Evolutionary conservation across 2,113 vertebrate species (phyloP).

Genomic region (Parotia lawesii): DNA sequence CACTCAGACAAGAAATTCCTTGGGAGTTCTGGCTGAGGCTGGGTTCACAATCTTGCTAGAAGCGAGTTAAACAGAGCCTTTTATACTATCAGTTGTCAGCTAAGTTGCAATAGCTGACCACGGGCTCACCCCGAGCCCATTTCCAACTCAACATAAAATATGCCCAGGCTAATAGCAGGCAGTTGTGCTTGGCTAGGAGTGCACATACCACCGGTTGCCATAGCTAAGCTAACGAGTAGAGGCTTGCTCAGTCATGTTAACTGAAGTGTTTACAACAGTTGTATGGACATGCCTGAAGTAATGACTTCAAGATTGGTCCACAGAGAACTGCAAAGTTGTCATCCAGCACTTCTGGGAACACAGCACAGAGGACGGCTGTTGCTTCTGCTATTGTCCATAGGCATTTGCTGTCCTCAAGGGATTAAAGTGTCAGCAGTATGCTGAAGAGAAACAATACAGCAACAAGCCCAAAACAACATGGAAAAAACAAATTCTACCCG

Average conservation of each 20-base stretch:
- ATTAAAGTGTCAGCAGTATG: not conserved
- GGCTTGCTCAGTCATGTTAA: not conserved
- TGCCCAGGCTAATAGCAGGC: not conserved
- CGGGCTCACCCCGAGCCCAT: not conserved
- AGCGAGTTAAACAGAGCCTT: not conserved
- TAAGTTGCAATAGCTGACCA: not conserved
- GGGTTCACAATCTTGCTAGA: not conserved
- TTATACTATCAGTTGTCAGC: not conserved
- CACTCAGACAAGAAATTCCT: not conserved
- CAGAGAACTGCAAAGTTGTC: not conserved
- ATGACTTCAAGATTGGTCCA: not conserved
- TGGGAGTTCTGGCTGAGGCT: not conserved
- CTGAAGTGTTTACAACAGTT: not conserved
- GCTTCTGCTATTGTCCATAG: not conserved
- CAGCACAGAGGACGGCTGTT: not conserved
- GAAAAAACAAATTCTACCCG: not conserved
- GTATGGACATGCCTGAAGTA: not conserved
- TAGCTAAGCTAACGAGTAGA: not conserved
- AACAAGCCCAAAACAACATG: not conserved
- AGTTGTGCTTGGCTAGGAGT: not conserved
- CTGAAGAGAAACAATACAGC: not conserved
- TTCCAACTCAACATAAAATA: not conserved
- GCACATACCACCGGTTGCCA: not conserved
- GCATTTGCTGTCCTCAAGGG: not conserved
- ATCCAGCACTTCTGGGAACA: not conserved